These are phyloP conservation scores for Drosophila hawaiiensis DNA, from an alignment of 2,888 invertebrate genomes.

Conservation along the genomic window DNA sequence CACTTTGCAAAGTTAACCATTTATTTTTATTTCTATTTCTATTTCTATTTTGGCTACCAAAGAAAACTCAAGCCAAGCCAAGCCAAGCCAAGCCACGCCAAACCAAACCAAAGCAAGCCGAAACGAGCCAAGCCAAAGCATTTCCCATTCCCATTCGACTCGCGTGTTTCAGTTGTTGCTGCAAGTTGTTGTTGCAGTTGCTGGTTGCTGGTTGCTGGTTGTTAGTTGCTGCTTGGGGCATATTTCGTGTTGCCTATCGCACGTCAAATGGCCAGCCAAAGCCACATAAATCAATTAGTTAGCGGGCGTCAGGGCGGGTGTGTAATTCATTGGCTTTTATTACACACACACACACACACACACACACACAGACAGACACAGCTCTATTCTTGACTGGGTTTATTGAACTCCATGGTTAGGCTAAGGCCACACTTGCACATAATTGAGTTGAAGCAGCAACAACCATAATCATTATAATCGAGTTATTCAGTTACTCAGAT, in stretches of 20 bases:
- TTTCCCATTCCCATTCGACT: constrained; percentile 55
- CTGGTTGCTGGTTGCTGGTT: constrained; percentile 19
- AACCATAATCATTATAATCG: not conserved
- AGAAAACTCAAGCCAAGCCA: constrained; percentile 12
- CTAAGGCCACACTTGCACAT: not conserved
- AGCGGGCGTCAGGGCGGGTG: constrained; percentile 9
- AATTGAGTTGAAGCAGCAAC: not conserved
- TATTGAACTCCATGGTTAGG: constrained; percentile 15
- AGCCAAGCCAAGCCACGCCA: constrained; percentile 25
- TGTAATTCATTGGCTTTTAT: constrained; percentile 21
- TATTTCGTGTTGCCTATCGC: constrained; percentile 70
- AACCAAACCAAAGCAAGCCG: constrained; percentile 10
- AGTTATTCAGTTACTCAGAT: not conserved
- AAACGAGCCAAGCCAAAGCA: constrained; percentile 23
- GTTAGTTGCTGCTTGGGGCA: constrained; percentile 44
- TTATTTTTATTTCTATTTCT: constrained; percentile 5
- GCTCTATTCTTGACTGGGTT: constrained; percentile 4
- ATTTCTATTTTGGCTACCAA: constrained; percentile 40
- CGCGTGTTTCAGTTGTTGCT: constrained; percentile 53
- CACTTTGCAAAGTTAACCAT: constrained; percentile 44
- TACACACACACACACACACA: not conserved
- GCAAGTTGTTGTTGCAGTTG: constrained; percentile 21
- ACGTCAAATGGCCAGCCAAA: constrained; percentile 52
- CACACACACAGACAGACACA: not conserved
- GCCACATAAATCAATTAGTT: constrained; percentile 72